A percentile compares a stretch with the other conserved stretches of the same genome.
Conservation (phyloP, 1,140 invertebrate species). For the Coelopa frigida region DNA sequence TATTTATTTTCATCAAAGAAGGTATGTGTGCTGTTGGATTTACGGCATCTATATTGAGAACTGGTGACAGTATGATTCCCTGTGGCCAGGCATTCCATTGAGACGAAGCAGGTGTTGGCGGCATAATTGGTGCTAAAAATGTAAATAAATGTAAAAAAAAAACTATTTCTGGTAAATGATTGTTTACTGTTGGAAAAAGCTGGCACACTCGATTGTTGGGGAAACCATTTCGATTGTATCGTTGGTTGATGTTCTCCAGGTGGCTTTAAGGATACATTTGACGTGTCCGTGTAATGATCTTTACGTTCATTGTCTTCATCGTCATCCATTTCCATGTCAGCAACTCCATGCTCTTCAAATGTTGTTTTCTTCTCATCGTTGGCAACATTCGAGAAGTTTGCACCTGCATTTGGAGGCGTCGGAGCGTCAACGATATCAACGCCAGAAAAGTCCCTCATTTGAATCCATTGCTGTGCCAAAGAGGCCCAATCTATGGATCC, state of each 20-base stretch:
- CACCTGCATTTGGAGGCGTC: background rate
- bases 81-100: conserved; percentile 22
- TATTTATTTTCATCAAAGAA: conserved; percentile 34
- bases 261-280: background rate
- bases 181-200: background rate
- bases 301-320: conserved; percentile 21
- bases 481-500: conserved; percentile 88
- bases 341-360: conserved; percentile 63
- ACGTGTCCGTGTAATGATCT: conserved; percentile 17
- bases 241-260: background rate
- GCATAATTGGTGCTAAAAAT: background rate
- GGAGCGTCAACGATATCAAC: conserved; percentile 3
- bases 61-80: conserved; percentile 17
- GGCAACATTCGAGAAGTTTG: background rate
- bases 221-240: conserved; percentile 25
- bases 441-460: conserved; percentile 73
- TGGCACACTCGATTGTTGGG: background rate
- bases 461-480: conserved; percentile 94
- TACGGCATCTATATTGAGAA: conserved; percentile 6
- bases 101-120: background rate
- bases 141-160: background rate
- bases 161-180: background rate
- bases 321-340: conserved; percentile 77
- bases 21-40: conserved; percentile 39
- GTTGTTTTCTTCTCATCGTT: background rate